Conservation (phyloP, 2,113 vertebrate species). For the Chionomys nivalis region DNA sequence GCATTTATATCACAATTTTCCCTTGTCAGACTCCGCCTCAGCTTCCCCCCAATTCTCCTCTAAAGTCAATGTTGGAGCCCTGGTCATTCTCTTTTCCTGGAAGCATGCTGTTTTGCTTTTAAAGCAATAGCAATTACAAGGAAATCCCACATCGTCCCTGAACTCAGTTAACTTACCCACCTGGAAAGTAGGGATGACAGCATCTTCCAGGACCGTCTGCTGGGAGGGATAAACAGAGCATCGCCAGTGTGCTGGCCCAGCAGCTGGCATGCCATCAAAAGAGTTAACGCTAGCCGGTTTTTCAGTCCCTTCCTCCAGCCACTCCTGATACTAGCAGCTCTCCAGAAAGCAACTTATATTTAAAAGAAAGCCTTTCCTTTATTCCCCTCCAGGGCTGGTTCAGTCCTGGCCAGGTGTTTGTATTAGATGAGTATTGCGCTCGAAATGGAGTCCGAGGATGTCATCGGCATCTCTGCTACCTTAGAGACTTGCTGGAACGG, state of each 20-base stretch:
- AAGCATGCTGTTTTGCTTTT: neutral
- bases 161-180: neutral
- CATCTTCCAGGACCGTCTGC: rapidly evolving
- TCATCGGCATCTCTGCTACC: constrained; percentile 98
- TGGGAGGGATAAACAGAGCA: neutral
- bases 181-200: neutral
- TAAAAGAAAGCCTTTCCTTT: constrained; percentile 85
- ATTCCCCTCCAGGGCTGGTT: constrained; percentile 95
- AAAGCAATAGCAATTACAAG: neutral
- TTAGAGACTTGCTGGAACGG: constrained; percentile 95
- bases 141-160: constrained; percentile 16
- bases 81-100: neutral
- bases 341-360: constrained; percentile 81
- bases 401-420: constrained; percentile 99
- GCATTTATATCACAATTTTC: constrained; percentile 20
- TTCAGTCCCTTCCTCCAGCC: neutral
- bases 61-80: neutral
- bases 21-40: constrained; percentile 34
- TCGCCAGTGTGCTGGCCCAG: rapidly evolving
- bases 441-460: constrained; percentile 97
- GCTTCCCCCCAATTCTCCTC: neutral
- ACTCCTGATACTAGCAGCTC: constrained; percentile 62
- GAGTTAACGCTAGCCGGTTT: constrained; percentile 56
- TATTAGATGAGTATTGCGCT: constrained; percentile 98
- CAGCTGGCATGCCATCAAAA: neutral